Evolutionary conservation across 2,113 vertebrate species (phyloP).

Genomic region (Tachysurus vachellii): DNA sequence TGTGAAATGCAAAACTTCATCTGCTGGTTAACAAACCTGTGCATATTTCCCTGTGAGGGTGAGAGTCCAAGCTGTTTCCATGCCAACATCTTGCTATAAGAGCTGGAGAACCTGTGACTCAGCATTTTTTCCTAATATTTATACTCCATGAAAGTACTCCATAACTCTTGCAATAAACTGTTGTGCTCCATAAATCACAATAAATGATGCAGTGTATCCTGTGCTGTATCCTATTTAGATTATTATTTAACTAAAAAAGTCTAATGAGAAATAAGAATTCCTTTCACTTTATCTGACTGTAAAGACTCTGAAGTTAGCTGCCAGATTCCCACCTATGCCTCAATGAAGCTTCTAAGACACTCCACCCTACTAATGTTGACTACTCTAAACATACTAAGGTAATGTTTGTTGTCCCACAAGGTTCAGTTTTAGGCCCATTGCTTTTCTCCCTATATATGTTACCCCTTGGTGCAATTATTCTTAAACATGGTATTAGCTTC

Average conservation of each 20-base stretch:
- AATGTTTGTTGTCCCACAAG: no score
- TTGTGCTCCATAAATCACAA: neutral
- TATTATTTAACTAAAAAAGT: neutral
- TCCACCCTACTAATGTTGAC: constrained; percentile 52
- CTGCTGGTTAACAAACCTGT: constrained; percentile 69
- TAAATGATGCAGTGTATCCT: neutral
- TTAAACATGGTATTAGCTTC: no score
- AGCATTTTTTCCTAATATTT: constrained; percentile 2
- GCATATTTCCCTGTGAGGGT: constrained; percentile 69
- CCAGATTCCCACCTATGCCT: constrained; percentile 37
- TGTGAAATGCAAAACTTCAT: neutral
- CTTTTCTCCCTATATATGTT: no score
- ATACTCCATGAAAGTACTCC: neutral
- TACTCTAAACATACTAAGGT: neutral
- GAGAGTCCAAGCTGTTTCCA: constrained; percentile 66
- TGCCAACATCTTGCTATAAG: constrained; percentile 72
- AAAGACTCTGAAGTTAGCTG: neutral
- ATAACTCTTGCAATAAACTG: neutral
- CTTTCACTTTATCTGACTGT: neutral
- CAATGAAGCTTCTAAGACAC: constrained; percentile 32
- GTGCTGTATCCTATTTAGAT: neutral
- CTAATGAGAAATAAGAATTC: neutral
- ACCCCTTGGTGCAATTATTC: no score
- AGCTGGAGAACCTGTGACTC: neutral
- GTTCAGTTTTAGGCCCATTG: no score